These are phyloP conservation scores for Propithecus coquereli DNA, from an alignment of 2,113 vertebrate genomes.

Conservation along the genomic window DNA sequence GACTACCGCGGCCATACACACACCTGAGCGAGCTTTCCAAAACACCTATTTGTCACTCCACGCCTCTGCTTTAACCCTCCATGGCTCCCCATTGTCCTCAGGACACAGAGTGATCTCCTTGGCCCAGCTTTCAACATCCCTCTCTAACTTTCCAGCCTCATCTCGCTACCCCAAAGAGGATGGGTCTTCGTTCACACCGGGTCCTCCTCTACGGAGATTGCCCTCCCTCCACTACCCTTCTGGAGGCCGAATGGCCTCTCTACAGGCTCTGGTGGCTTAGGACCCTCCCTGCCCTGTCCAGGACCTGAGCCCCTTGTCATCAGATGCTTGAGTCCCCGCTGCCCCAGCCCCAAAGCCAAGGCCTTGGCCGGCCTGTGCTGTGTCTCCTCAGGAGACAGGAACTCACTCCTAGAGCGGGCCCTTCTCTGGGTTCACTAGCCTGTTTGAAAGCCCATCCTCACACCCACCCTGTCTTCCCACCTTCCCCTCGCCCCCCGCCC, in stretches of 20 bases:
- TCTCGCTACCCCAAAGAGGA: not conserved
- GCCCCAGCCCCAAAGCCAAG: not conserved
- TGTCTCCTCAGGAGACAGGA: rapidly evolving
- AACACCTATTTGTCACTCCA: not conserved
- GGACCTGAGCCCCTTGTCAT: not conserved
- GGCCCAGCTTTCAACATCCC: not conserved
- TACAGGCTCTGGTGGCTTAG: not conserved
- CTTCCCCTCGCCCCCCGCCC: too few species aligned
- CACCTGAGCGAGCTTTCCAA: not conserved
- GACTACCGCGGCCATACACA: too few species aligned
- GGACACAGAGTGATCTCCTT: not conserved
- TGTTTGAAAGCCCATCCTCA: not conserved
- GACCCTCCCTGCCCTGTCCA: not conserved
- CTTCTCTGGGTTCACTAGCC: not conserved
- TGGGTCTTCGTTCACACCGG: not conserved
- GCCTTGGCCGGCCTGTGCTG: not conserved
- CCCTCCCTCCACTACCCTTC: not conserved
- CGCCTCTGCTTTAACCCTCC: not conserved
- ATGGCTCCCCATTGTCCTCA: not conserved
- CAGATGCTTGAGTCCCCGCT: not conserved
- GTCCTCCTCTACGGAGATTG: too few species aligned
- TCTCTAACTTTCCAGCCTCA: not conserved
- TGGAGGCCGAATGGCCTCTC: too few species aligned
- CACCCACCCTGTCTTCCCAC: not conserved
- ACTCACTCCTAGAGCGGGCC: rapidly evolving